A percentile compares a stretch with the other conserved stretches of the same genome.
These are phyloP conservation scores for Megamerina dolium DNA, from an alignment of 2,888 invertebrate species.

Conservation along the genomic window DNA sequence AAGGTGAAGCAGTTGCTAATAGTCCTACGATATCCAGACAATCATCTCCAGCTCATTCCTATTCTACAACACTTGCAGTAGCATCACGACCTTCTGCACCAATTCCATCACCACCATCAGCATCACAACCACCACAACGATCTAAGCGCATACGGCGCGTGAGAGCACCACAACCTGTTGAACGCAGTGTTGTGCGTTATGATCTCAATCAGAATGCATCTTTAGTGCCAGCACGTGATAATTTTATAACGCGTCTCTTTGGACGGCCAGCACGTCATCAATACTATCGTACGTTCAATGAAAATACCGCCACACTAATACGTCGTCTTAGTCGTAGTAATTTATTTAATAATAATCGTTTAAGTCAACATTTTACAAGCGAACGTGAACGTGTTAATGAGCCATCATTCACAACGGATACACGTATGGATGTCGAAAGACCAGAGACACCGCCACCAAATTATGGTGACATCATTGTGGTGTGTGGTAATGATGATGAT, in stretches of 20 bases:
- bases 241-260: slow-evolving; percentile 42
- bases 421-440: slow-evolving; percentile 16
- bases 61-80: no score
- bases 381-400: slow-evolving; percentile 25
- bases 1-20: no score
- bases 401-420: no score
- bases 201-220: no score
- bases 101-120: slow-evolving; percentile 16
- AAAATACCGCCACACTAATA: slow-evolving; percentile 45
- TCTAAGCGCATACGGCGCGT: slow-evolving; percentile 22
- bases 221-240: slow-evolving; percentile 25
- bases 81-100: no score
- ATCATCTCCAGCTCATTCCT: not conserved
- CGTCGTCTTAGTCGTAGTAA: slow-evolving; percentile 46
- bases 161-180: no score
- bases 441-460: slow-evolving; percentile 46
- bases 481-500: slow-evolving; percentile 10
- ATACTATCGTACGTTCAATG: slow-evolving; percentile 43
- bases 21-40: no score
- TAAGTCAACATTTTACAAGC: slow-evolving; percentile 28
- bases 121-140: slow-evolving; percentile 15
- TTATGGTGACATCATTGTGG: slow-evolving; percentile 37
- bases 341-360: slow-evolving; percentile 39
- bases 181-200: slow-evolving; percentile 1
- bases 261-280: slow-evolving; percentile 43